phyloP scores from a whole-genome alignment of 2,113 vertebrate genomes.

The Eretmochelys imbricata region DNA sequence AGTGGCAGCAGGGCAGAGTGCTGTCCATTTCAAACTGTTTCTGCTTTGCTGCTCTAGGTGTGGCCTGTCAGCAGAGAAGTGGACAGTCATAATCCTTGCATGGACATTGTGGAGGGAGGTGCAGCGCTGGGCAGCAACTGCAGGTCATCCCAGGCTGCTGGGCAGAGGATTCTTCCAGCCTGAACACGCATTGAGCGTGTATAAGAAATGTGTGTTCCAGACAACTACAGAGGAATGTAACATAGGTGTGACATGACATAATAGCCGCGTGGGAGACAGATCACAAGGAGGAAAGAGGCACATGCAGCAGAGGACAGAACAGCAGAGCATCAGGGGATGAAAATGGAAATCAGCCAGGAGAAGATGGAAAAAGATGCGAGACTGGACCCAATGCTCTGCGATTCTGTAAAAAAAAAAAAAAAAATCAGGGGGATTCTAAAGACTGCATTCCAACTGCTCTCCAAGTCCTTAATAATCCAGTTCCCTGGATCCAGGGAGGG shows the following conservation, averaged over 20 bases:
- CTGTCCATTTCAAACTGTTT: neutral
- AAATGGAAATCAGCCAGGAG: neutral
- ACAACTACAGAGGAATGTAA: neutral
- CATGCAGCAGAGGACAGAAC: neutral
- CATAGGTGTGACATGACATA: neutral
- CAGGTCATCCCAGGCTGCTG: neutral
- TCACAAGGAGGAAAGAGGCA: constrained; percentile 40
- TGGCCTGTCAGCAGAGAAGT: neutral
- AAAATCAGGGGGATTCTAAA: neutral
- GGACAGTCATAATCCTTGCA: neutral
- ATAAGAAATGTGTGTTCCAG: neutral
- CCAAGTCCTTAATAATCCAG: neutral
- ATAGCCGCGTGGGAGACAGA: neutral
- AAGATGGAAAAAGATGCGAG: constrained; percentile 34
- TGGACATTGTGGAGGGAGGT: neutral
- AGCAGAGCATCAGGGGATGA: neutral
- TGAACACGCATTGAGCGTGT: constrained; percentile 8
- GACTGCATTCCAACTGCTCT: neutral
- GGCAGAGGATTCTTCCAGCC: constrained; percentile 26
- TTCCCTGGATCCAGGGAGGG: too few species aligned
- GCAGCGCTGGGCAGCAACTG: neutral
- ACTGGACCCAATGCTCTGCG: neutral
- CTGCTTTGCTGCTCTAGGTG: neutral
- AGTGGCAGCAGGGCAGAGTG: neutral
- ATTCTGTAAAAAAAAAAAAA: neutral